Evolutionary conservation across 2,113 vertebrate species (phyloP).

Genomic region (Semicossyphus pulcher): DNA sequence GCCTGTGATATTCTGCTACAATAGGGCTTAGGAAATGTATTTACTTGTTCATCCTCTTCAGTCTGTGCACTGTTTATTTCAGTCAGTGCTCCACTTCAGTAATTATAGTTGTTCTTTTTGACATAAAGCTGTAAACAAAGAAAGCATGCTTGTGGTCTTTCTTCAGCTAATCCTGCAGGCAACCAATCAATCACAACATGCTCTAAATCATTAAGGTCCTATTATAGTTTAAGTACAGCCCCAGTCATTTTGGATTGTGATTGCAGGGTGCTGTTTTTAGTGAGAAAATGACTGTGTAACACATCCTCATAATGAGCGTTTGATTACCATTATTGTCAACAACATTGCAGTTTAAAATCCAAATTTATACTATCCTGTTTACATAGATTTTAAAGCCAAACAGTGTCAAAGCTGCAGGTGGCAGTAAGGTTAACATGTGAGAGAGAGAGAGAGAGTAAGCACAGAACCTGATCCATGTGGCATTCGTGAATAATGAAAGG

Average conservation of each 20-base stretch:
- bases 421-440: conserved; percentile 7
- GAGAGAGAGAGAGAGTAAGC: conserved; percentile 1
- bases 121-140: not conserved
- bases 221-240: not conserved
- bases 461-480: conserved; percentile 54
- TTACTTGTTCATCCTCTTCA: not conserved
- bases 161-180: conserved; percentile 10
- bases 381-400: conserved; percentile 2
- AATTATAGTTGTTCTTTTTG: not conserved
- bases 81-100: not conserved
- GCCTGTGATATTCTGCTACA: not conserved
- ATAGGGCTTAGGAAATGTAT: not conserved
- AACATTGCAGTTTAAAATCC: not conserved
- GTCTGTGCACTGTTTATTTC: not conserved
- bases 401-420: not conserved
- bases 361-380: not conserved
- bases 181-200: not conserved
- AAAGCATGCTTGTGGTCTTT: conserved; percentile 4
- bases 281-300: not conserved
- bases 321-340: not conserved
- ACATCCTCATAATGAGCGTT: not conserved
- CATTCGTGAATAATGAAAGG: conserved; percentile 64
- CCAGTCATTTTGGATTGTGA: conserved; percentile 11
- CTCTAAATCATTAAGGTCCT: not conserved
- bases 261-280: conserved; percentile 18